These are phyloP conservation scores for Chironomus striatipennis DNA, from an alignment of 1,140 invertebrate genomes.

Conservation along the genomic window DNA sequence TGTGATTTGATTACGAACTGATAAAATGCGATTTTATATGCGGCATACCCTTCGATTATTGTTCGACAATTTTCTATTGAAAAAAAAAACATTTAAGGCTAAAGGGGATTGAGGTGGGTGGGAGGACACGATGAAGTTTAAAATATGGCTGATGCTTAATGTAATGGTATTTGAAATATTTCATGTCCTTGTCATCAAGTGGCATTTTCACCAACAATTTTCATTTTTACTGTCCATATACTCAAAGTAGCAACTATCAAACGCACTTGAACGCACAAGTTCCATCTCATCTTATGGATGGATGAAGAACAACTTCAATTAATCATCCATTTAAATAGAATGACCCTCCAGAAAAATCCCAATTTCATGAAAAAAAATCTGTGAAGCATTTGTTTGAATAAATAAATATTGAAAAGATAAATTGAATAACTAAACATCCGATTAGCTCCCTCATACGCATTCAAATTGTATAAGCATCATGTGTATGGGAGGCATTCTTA, in stretches of 20 bases:
- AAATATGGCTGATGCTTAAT: slow-evolving; percentile 19
- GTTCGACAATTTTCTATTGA: background rate
- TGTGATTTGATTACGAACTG: slow-evolving; percentile 21
- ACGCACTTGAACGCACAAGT: slow-evolving; percentile 11
- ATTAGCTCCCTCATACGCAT: slow-evolving; percentile 22
- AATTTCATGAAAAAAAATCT: background rate
- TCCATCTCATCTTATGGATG: background rate
- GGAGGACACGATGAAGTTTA: background rate
- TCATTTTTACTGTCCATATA: background rate
- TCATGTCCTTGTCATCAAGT: slow-evolving; percentile 10
- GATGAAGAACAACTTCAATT: slow-evolving; percentile 22
- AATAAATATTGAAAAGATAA: slow-evolving; percentile 10
- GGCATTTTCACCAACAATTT: background rate
- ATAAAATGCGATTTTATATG: slow-evolving; percentile 23
- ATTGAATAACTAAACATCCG: slow-evolving; percentile 24
- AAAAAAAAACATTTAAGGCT: background rate
- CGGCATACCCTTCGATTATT: background rate
- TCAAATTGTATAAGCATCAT: background rate
- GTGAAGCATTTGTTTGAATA: slow-evolving; percentile 5
- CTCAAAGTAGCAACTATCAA: background rate
- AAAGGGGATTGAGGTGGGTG: background rate
- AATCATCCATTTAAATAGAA: slow-evolving; percentile 20
- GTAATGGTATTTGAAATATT: slow-evolving; percentile 19
- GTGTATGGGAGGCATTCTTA: background rate
- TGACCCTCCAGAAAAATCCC: slow-evolving; percentile 10